These are phyloP conservation scores for Calypte anna DNA, from an alignment of 2,113 vertebrate genomes.

Conservation along the genomic window DNA sequence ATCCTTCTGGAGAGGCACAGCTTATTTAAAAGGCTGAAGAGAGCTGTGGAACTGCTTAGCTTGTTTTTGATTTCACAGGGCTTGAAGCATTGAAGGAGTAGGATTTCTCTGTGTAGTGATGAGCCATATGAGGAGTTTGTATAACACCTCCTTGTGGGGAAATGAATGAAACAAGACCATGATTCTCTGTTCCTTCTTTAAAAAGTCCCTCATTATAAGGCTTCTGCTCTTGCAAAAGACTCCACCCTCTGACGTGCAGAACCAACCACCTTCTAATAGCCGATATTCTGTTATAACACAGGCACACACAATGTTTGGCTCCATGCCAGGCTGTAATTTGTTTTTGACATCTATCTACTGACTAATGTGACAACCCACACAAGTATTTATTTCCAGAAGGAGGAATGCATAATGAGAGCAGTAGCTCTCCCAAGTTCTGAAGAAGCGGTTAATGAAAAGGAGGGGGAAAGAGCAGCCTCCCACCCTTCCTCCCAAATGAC, in stretches of 20 bases:
- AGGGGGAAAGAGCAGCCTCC: slow-evolving; percentile 39
- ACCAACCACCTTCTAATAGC: not conserved
- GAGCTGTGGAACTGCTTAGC: not conserved
- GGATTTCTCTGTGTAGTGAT: slow-evolving; percentile 7
- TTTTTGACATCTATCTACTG: slow-evolving; percentile 65
- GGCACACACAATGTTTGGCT: not conserved
- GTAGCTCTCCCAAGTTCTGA: slow-evolving; percentile 53
- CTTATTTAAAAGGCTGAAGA: not conserved
- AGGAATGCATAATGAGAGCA: slow-evolving; percentile 60
- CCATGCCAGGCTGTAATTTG: slow-evolving; percentile 49
- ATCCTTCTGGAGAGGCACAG: not conserved
- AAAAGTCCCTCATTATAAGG: slow-evolving; percentile 10
- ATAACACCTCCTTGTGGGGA: slow-evolving; percentile 2
- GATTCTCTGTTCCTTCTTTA: slow-evolving; percentile 38
- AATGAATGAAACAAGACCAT: slow-evolving; percentile 18
- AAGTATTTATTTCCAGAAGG: slow-evolving; percentile 70
- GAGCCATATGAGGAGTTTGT: slow-evolving; percentile 50
- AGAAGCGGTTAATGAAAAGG: slow-evolving; percentile 41
- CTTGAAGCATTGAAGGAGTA: slow-evolving; percentile 6
- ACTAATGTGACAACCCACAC: slow-evolving; percentile 68
- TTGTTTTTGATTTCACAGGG: slow-evolving; percentile 26
- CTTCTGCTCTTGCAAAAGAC: not conserved
- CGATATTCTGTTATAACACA: not conserved
- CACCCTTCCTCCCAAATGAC: slow-evolving; percentile 45
- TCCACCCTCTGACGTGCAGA: not conserved